phyloP scores from a whole-genome alignment of 2,113 vertebrate species.

The Heptranchias perlo region DNA sequence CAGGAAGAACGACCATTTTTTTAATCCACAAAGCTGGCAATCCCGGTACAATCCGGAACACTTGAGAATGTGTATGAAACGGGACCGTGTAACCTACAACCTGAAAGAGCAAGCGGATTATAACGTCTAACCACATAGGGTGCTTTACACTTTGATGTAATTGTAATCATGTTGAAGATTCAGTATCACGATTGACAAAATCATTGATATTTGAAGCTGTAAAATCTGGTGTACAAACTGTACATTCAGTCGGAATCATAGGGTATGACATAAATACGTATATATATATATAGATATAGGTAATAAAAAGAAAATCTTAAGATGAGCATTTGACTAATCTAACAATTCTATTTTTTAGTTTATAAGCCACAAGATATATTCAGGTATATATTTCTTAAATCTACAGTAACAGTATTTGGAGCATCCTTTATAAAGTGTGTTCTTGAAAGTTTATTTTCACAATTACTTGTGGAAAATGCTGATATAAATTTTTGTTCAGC shows the following conservation, averaged over 20 bases:
- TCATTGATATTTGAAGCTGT: neutral
- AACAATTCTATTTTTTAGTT: neutral
- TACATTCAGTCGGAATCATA: neutral
- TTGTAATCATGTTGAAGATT: conserved; percentile 1
- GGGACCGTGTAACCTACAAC: neutral
- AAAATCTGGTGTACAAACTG: neutral
- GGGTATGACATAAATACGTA: neutral
- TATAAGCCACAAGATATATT: neutral
- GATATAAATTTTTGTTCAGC: neutral
- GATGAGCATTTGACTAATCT: neutral
- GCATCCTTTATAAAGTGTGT: neutral
- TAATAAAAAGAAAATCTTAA: neutral
- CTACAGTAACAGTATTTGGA: neutral
- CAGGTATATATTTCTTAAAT: neutral
- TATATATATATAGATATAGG: too few species aligned
- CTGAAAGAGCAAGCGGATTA: neutral
- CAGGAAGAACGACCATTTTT: neutral
- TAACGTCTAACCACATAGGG: neutral
- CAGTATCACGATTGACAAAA: neutral
- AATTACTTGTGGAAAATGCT: neutral
- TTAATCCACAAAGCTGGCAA: neutral
- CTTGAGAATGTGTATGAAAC: conserved; percentile 17
- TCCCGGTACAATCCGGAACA: neutral
- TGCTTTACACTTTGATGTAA: neutral
- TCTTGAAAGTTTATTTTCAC: neutral